phyloP scores from a whole-genome alignment of 1,140 invertebrate genomes.

The Eufriesea mexicana region DNA sequence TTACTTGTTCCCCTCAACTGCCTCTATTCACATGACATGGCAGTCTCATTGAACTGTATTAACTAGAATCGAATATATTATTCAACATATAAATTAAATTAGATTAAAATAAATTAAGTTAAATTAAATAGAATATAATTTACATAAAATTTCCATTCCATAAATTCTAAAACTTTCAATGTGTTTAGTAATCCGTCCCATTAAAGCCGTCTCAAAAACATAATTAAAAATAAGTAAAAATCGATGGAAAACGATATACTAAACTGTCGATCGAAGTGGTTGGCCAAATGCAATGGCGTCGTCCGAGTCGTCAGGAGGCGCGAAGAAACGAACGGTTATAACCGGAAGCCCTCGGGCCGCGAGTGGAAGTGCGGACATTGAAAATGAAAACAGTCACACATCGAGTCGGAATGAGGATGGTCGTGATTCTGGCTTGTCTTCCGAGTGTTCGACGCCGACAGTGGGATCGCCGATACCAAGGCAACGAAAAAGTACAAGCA shows the following conservation, averaged over 20 bases:
- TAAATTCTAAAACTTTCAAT: background rate
- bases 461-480: constrained; percentile 77
- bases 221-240: background rate
- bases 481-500: constrained; percentile 64
- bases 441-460: constrained; percentile 78
- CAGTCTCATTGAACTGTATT: no score
- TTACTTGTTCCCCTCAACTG: no score
- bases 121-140: no score
- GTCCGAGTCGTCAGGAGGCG: constrained; percentile 61
- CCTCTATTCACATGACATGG: no score
- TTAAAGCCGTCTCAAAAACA: background rate
- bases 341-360: constrained; percentile 41
- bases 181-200: background rate
- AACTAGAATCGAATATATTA: no score
- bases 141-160: no score
- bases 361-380: constrained; percentile 16
- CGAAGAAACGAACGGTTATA: constrained; percentile 60
- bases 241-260: background rate
- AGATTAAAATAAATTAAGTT: no score
- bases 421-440: constrained; percentile 78
- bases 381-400: constrained; percentile 20
- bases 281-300: constrained; percentile 45
- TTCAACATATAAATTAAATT: no score
- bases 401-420: constrained; percentile 67
- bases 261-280: background rate